Evolutionary conservation across 2,113 vertebrate genomes (phyloP), one percentile per base, ranked within the genome.

Genomic region (Lichenostomus cassidix): DNA sequence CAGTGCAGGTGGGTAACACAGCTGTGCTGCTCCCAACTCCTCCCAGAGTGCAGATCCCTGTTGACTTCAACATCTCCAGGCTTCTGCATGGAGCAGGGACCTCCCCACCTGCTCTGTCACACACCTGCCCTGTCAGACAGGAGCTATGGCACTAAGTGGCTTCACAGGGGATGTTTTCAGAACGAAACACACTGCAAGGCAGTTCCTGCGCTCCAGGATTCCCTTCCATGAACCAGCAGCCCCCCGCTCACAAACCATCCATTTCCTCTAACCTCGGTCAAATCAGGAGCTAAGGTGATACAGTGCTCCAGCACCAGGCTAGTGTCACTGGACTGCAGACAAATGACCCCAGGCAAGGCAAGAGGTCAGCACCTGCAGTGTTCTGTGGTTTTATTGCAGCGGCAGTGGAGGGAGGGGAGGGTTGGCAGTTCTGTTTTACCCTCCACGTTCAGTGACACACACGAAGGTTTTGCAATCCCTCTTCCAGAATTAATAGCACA

Each of bases 1-100:
- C 5, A 4, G 39, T 0, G 41, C 0, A 13, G 64, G 25, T 3
- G 16, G 65, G 5, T 18, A 25, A 52, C 0, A 1, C 37, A n/a
- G 37, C 69, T 8, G 2, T 1, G 0, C 52, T 1, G 27, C 91
- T 59, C 19, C 25, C 0, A 1, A 20, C 39, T 29, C 25, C 18
- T 16, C 76, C 63, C 4, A 8, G 58, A 15, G 44, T 2, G 0
- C 29, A 10, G 39, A 14, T 23, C n/a, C 3, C 65, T 6, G n/a
- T 33, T 2, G 7, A 11, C 28, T 60, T 6, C 35, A 3, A 1
- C 7, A 1, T 3, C 19, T 14, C 56, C 59, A 8, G 11, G 13
- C 22, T 39, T n/a, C 5, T 15, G 50, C 47, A 8, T 4, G 7
- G 21, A 15, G 55, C 1, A 33, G 55, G 46, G 4, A 9, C 23